Conservation (phyloP, 2,113 vertebrate genomes). For the Calidris pugnax region DNA sequence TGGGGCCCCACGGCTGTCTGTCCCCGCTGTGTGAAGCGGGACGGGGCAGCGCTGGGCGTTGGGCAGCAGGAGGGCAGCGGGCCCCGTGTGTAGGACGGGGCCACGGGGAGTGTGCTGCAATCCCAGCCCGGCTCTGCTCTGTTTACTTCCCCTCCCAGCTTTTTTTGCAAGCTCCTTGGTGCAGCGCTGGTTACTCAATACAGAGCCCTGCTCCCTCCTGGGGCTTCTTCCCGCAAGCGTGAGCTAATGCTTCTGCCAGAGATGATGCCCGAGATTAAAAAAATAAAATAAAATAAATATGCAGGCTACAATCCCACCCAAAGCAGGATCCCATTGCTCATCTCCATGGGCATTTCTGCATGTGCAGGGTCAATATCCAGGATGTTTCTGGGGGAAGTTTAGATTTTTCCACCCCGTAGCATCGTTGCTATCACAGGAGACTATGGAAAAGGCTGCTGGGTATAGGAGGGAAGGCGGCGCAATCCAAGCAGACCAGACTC, state of each 20-base stretch:
- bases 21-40: neutral
- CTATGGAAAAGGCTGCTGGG: neutral
- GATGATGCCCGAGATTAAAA: neutral
- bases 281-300: too few species aligned
- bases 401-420: neutral
- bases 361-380: neutral
- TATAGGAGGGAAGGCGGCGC: fast-evolving
- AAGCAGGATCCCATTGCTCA: neutral
- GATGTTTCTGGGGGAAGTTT: neutral
- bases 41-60: neutral
- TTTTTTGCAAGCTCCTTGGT: slow-evolving; percentile 17
- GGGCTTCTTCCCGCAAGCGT: neutral
- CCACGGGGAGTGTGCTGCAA: neutral
- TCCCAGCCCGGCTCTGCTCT: neutral
- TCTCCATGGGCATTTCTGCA: neutral
- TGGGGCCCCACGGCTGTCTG: fast-evolving
- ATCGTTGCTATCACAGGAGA: fast-evolving
- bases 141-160: slow-evolving; percentile 21
- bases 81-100: neutral
- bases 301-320: neutral
- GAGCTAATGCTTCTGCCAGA: neutral
- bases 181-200: neutral
- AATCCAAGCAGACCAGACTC: neutral
- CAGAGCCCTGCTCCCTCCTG: neutral
- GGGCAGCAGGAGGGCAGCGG: neutral